phyloP scores from a whole-genome alignment of 2,888 invertebrate species.

The Stomorhina lunata region DNA sequence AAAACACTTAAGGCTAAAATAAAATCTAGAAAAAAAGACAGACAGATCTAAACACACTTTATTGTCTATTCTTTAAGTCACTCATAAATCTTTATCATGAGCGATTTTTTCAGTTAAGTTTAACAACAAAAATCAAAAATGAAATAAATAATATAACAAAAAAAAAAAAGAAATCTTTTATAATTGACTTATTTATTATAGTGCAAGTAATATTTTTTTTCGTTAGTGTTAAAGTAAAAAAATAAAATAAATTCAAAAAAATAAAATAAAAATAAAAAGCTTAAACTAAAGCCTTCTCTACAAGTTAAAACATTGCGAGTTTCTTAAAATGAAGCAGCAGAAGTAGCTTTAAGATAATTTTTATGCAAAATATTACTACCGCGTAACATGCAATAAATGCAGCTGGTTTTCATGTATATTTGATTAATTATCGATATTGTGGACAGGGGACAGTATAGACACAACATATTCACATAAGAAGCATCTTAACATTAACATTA shows the following conservation, averaged over 20 bases:
- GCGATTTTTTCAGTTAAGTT: conserved; percentile 42
- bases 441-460: conserved; percentile 47
- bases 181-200: conserved; percentile 66
- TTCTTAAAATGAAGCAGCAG: too few species aligned
- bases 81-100: conserved; percentile 57
- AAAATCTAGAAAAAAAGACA: conserved; percentile 16
- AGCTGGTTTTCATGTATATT: conserved; percentile 61
- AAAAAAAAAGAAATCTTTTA: conserved; percentile 25
- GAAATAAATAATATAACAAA: not conserved
- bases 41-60: conserved; percentile 24
- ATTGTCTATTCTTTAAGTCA: conserved; percentile 58
- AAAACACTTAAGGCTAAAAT: conserved; percentile 55
- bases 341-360: conserved; percentile 49
- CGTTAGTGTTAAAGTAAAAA: conserved; percentile 51
- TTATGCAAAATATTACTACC: conserved; percentile 60
- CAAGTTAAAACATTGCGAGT: not conserved
- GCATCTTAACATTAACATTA: conserved; percentile 37
- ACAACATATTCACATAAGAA: not conserved
- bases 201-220: conserved; percentile 52
- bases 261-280: not conserved
- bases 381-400: conserved; percentile 58
- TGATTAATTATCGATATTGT: conserved; percentile 60
- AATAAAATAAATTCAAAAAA: not conserved
- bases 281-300: too few species aligned
- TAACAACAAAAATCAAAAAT: conserved; percentile 17